Conservation (phyloP, 1,140 invertebrate genomes). For the Drosophila baimaii region DNA sequence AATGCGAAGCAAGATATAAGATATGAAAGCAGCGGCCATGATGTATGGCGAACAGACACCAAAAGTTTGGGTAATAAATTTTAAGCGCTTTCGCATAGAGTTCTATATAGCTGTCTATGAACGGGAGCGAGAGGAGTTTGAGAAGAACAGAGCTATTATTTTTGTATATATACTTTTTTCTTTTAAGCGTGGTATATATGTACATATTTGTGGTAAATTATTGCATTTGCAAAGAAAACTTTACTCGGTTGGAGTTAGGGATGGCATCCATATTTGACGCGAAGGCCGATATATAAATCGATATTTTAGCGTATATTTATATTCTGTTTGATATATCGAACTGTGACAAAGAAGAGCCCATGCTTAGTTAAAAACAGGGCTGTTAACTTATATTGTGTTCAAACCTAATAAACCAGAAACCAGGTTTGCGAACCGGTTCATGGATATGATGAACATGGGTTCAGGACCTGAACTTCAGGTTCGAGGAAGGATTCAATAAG, state of each 20-base stretch:
- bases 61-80: conserved; percentile 79
- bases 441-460: too few relatives aligned
- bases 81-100: conserved; percentile 69
- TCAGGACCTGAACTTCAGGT: too few relatives aligned
- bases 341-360: too few relatives aligned
- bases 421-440: too few relatives aligned
- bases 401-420: too few relatives aligned
- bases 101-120: conserved; percentile 15
- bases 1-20: conserved; percentile 52
- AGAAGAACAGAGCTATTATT: conserved; percentile 5
- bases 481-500: too few relatives aligned
- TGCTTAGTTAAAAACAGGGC: too few relatives aligned
- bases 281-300: too few relatives aligned
- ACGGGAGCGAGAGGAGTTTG: conserved; percentile 13
- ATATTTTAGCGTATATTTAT: too few relatives aligned
- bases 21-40: conserved; percentile 62
- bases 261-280: too few relatives aligned
- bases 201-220: conserved; percentile 5
- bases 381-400: too few relatives aligned
- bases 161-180: background rate
- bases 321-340: too few relatives aligned
- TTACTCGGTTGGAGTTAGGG: background rate
- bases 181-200: background rate
- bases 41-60: conserved; percentile 76
- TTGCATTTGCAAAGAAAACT: background rate